These are phyloP conservation scores for Rachycentron canadum DNA, from an alignment of 2,797 vertebrate genomes.

Conservation along the genomic window DNA sequence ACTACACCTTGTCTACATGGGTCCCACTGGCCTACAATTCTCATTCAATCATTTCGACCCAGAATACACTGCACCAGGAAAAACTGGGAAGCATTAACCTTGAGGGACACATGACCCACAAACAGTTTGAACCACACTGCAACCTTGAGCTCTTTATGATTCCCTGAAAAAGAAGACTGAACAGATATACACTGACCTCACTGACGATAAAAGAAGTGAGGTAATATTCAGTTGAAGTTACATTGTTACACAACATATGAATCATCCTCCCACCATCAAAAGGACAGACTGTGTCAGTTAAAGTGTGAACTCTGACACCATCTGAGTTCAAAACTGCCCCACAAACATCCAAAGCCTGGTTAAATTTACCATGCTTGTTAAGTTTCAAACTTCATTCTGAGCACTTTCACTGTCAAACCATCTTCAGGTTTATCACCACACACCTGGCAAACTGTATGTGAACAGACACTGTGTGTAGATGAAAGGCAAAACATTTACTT, in stretches of 20 bases:
- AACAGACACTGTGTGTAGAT: too few relatives aligned
- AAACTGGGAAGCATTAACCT: neutral
- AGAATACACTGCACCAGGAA: neutral
- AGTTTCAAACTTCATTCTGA: neutral
- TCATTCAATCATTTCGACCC: neutral
- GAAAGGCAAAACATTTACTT: too few relatives aligned
- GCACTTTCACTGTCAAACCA: neutral
- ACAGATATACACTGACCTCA: neutral
- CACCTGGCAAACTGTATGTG: too few relatives aligned
- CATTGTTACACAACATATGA: slow-evolving; percentile 7
- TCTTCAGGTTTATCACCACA: neutral
- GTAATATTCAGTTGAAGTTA: slow-evolving; percentile 22
- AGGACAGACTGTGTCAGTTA: neutral
- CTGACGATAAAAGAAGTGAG: neutral
- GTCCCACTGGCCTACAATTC: neutral
- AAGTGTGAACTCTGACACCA: neutral
- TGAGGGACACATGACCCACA: neutral
- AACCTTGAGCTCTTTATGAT: neutral
- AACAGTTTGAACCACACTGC: neutral
- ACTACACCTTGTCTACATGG: neutral
- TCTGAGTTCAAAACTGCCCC: neutral
- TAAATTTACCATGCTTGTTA: neutral
- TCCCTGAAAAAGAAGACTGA: neutral
- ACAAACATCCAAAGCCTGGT: neutral
- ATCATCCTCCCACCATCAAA: neutral